Conservation (phyloP, 2,888 invertebrate genomes). For the Agriotes lineatus region DNA sequence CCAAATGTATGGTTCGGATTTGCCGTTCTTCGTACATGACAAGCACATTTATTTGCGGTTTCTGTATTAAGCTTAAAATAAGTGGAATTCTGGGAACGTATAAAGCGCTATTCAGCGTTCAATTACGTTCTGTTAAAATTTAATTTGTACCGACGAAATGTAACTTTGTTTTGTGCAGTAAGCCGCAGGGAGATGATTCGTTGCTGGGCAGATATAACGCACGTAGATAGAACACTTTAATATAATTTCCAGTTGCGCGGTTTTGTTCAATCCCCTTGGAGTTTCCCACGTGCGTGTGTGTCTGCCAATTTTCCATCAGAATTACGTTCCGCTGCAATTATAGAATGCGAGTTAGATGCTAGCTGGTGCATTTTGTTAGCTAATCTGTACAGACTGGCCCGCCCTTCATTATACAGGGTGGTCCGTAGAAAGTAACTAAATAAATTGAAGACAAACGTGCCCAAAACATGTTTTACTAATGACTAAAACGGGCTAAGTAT, state of each 20-base stretch:
- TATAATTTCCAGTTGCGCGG: conserved; percentile 64
- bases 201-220: conserved; percentile 47
- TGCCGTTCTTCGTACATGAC: conserved; percentile 46
- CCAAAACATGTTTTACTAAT: no score
- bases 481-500: no score
- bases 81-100: conserved; percentile 63
- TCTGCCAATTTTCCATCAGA: conserved; percentile 62
- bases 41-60: conserved; percentile 60
- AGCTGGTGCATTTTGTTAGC: background rate
- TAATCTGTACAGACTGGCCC: no score
- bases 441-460: no score
- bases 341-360: conserved; percentile 46
- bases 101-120: conserved; percentile 64
- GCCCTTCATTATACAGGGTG: no score
- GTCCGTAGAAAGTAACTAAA: no score
- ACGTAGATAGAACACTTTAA: conserved; percentile 59
- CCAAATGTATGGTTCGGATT: conserved; percentile 44
- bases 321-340: conserved; percentile 58
- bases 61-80: conserved; percentile 64
- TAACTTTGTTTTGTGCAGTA: conserved; percentile 65
- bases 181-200: conserved; percentile 60
- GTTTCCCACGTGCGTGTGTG: conserved; percentile 62
- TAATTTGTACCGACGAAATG: conserved; percentile 65
- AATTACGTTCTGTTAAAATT: conserved; percentile 66
- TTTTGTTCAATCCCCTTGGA: conserved; percentile 63